Evolutionary conservation across 1,140 invertebrate genomes (phyloP), one percentile per base, ranked within the genome.

Genomic region (Listronotus bonariensis): DNA sequence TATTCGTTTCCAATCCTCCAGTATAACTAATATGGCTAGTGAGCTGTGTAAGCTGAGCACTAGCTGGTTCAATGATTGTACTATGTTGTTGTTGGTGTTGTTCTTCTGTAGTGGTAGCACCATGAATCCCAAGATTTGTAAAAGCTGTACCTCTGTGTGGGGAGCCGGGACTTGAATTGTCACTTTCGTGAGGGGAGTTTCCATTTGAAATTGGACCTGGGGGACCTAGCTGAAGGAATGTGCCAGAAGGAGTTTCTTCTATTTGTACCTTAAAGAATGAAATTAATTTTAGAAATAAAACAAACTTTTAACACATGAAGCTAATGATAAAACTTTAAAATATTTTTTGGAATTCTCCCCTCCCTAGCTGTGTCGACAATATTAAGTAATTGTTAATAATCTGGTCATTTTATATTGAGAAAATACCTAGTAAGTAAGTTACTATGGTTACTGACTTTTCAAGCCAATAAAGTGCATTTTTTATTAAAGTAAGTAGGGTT

Each of bases 1-100:
- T 48, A 41, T 41, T 60, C 18, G 65, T 31, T 8, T 70, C 70
- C 9, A 71, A 45, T 6, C 58, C 71, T 32, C 74, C 75, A 9
- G 74, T 71, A 56, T 77, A 78, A 51, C 72, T 77, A 18, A 78
- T 78, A 55, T 78, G 77, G 61, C 65, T 76, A 11, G 76, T 76
- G 6, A 78, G 69, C 56, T 75, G 76, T 11, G 77, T 78, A 9
- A 78, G 58, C 52, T 78, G 75, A 0, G 72, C 67, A 9, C 31
- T 54, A 11, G 31, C 46, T 14, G 61, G 68, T 46, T 72, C 71
- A 2, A 69, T 66, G 6, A 56, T 65, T 8, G 62, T 11, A 7
- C 67, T 68, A 12, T 67, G 66, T 9, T 38, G 42, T 12, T 60
- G 54, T 40, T 58, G 58, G 17, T 36, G 26, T 3, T 57, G 32